These are phyloP conservation scores for Sesia apiformis DNA, from an alignment of 2,888 invertebrate genomes.

Conservation along the genomic window DNA sequence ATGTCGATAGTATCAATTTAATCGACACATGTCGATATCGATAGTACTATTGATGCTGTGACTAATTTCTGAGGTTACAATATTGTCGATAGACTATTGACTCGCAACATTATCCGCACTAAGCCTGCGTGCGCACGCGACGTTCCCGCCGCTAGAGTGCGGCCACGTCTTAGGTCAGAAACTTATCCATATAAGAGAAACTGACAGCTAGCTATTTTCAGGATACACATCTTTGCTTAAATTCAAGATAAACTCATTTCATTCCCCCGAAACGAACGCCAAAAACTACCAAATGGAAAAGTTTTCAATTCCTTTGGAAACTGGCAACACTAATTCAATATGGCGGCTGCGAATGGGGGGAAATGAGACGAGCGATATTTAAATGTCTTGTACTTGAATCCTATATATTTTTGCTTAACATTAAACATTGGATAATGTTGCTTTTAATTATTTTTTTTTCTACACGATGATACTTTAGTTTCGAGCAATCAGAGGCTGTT, in stretches of 20 bases:
- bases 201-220: conserved; percentile 59
- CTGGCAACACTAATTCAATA: conserved; percentile 21
- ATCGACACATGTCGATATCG: too few species aligned
- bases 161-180: neutral
- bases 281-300: conserved; percentile 20
- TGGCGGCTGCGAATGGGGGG: conserved; percentile 13
- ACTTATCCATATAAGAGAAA: conserved; percentile 48
- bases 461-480: neutral
- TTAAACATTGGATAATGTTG: conserved; percentile 56
- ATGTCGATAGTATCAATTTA: too few species aligned
- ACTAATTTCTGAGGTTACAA: too few species aligned
- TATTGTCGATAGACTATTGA: too few species aligned
- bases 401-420: conserved; percentile 54
- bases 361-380: conserved; percentile 7
- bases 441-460: conserved; percentile 10
- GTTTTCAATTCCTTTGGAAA: conserved; percentile 11
- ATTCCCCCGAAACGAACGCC: conserved; percentile 10
- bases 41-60: too few species aligned
- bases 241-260: conserved; percentile 32
- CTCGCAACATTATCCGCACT: neutral
- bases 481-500: neutral
- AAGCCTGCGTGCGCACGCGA: neutral
- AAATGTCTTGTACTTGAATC: conserved; percentile 43
- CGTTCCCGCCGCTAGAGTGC: neutral
- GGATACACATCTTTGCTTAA: conserved; percentile 62